Evolutionary conservation across 2,113 vertebrate genomes (phyloP).

Genomic region (Sphaerodactylus townsendi): DNA sequence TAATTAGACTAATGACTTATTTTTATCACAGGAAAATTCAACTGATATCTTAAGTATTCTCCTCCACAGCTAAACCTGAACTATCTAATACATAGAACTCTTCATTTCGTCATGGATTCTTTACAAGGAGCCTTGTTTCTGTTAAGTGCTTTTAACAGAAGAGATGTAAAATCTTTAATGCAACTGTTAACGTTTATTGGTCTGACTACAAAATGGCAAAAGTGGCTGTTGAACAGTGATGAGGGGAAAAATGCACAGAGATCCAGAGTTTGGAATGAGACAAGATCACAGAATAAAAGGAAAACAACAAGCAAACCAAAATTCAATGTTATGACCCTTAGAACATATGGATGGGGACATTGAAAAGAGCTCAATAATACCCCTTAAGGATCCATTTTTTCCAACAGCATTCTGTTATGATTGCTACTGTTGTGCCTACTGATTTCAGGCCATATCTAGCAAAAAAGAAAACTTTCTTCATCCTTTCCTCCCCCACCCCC

Average conservation of each 20-base stretch:
- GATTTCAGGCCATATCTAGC: not conserved
- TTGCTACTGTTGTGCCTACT: not conserved
- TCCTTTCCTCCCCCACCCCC: too few species aligned
- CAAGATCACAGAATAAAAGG: not conserved
- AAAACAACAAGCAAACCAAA: not conserved
- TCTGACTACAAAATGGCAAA: not conserved
- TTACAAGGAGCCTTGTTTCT: not conserved
- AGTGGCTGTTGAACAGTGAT: not conserved
- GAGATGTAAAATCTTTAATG: not conserved
- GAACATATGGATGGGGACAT: not conserved
- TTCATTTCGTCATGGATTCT: not conserved
- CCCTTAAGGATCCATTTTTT: not conserved
- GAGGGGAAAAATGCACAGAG: not conserved
- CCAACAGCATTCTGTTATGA: not conserved
- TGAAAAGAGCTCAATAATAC: not conserved
- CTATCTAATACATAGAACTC: not conserved
- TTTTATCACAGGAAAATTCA: not conserved
- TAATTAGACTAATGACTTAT: not conserved
- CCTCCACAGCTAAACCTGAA: not conserved
- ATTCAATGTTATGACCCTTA: not conserved
- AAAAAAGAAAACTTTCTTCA: not conserved
- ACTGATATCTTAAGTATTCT: not conserved
- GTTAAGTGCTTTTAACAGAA: not conserved
- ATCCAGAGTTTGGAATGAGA: not conserved
- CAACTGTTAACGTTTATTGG: not conserved